Conservation (phyloP, 2,888 invertebrate genomes). For the Dynastes tityus region DNA sequence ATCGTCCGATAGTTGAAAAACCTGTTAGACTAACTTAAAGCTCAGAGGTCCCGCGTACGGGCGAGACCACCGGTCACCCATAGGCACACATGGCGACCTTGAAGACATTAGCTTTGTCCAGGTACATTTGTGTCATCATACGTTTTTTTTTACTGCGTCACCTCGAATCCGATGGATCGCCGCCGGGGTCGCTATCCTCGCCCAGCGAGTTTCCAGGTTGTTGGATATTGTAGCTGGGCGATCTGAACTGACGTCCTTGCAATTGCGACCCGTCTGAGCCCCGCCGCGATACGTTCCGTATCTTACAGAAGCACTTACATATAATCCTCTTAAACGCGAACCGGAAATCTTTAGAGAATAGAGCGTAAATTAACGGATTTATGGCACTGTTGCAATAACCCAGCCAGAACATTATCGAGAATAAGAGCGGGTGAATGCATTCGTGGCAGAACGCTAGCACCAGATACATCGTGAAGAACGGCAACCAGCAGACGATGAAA, state of each 20-base stretch:
- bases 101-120: conserved; percentile 66
- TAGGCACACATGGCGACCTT: conserved; percentile 68
- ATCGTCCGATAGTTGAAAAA: background rate
- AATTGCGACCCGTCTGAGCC: conserved; percentile 75
- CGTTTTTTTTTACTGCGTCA: conserved; percentile 70
- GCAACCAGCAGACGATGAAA: conserved; percentile 97
- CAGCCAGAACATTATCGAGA: conserved; percentile 96
- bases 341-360: conserved; percentile 95
- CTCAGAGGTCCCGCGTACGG: conserved; percentile 51
- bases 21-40: conserved; percentile 40
- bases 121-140: conserved; percentile 61
- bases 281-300: conserved; percentile 68
- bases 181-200: conserved; percentile 74
- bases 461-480: conserved; percentile 96
- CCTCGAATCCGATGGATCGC: conserved; percentile 73
- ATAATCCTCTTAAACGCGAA: conserved; percentile 95
- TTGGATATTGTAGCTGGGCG: conserved; percentile 74
- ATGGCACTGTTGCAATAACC: conserved; percentile 98
- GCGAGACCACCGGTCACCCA: conserved; percentile 64
- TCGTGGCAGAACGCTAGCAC: conserved; percentile 90
- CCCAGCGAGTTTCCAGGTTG: conserved; percentile 73
- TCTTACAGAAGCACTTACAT: conserved; percentile 85
- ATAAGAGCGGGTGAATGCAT: conserved; percentile 88
- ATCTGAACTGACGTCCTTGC: conserved; percentile 72
- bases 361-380: conserved; percentile 95